Base-by-base conservation (phyloP, 2,888 invertebrate genomes). In the Torymus auratus region DNA sequence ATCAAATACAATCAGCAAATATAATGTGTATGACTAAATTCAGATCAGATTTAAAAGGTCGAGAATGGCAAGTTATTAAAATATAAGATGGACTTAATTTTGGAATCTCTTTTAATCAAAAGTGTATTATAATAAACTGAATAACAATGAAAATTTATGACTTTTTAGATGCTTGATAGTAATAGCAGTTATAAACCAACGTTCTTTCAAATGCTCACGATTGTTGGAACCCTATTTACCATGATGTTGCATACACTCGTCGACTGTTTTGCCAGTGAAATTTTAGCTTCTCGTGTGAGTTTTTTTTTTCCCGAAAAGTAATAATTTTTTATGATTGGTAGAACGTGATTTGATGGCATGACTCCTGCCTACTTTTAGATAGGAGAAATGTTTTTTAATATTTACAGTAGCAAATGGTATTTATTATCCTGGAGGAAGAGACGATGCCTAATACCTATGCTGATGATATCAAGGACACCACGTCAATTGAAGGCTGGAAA, bases 251-350 rank as follows among this genome's bases (percentile, higher is more conserved):
- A 78, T 28, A 75, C 78, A 0, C 56, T 81, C 1, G 61, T 78
- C 1, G 65, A 81, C 28, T 78, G 78, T 13, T 71, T 71, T 14
- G 78, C 78, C 7, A 65, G 78, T 14, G 78, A 81, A 41, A 62
- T 2, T 14, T 67, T 81, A 2, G 64, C 81, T 15, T 20, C n/a
- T 5, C 20, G 53, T 4, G 81, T 81, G 60, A 69, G 67, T 28
- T 17, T n/a, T n/a, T 14, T 23, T 7, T n/a, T n/a, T n/a, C n/a
- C 1, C 10, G 13, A n/a, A 12, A 23, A 13, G 15, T n/a, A 23
- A 23, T 23, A 14, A 23, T 62, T 62, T 0, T 11, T 52, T 52
- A 17, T 17, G 0, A 1, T 12, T 23, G 52, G n/a, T 61, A 61
- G 10, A 60, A 50, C 11, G 60, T 2, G 14, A 28, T 13, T 13